These are phyloP conservation scores for Siphamia tubifer DNA, from an alignment of 2,113 vertebrate genomes.

Conservation along the genomic window DNA sequence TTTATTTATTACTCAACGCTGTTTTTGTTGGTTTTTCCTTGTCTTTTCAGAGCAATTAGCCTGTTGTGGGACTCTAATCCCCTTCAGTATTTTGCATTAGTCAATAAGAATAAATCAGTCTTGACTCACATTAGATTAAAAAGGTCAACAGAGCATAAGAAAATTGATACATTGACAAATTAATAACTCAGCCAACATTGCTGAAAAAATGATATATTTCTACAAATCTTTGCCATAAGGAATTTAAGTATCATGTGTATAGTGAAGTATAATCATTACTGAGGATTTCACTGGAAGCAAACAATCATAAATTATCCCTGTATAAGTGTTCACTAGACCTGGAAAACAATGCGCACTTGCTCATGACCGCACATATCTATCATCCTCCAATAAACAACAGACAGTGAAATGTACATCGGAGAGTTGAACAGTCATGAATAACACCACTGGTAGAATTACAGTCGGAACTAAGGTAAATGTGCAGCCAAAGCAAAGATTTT, in stretches of 20 bases:
- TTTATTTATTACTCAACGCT: too few relatives aligned
- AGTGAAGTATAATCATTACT: too few relatives aligned
- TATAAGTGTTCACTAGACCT: not conserved
- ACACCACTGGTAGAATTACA: not conserved
- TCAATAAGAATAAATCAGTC: not conserved
- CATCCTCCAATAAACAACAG: not conserved
- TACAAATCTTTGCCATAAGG: constrained; percentile 4
- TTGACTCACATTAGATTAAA: not conserved
- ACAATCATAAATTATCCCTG: constrained; percentile 1
- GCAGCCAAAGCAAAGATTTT: not conserved
- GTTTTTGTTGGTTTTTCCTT: too few relatives aligned
- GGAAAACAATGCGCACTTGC: not conserved
- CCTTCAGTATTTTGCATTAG: not conserved
- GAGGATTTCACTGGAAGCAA: constrained; percentile 10
- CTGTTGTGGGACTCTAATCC: not conserved
- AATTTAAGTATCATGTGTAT: too few relatives aligned
- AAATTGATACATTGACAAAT: not conserved
- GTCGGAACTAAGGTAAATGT: not conserved
- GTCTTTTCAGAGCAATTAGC: not conserved
- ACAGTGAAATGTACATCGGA: not conserved
- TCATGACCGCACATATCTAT: constrained; percentile 11
- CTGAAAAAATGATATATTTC: not conserved
- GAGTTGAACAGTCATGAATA: not conserved
- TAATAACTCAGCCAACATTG: not conserved
- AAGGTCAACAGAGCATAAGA: not conserved